A percentile compares a stretch with the other conserved stretches of the same genome.
phyloP scores from a whole-genome alignment of 1,140 invertebrate species.

The Lethrus apterus region DNA sequence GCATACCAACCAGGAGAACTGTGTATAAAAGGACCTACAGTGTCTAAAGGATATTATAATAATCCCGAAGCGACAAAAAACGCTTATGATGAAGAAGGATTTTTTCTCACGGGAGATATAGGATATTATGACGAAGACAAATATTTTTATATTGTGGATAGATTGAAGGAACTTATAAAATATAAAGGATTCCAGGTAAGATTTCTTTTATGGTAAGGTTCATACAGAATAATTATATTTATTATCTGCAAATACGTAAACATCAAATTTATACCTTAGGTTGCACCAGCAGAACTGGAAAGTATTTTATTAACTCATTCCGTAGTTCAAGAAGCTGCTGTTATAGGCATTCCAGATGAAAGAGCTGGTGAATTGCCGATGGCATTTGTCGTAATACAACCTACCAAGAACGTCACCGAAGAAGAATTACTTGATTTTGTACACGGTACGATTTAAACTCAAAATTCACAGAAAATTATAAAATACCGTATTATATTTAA shows the following conservation, averaged over 20 bases:
- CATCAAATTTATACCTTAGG: too few species aligned
- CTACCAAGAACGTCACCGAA: background rate
- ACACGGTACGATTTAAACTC: background rate
- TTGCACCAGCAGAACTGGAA: conserved; percentile 9
- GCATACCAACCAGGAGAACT: conserved; percentile 58
- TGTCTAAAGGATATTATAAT: conserved; percentile 57
- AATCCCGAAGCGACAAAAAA: conserved; percentile 53
- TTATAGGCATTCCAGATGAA: conserved; percentile 58
- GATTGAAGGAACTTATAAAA: conserved; percentile 75
- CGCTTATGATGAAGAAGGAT: conserved; percentile 59
- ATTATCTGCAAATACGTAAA: background rate
- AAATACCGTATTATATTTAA: too few species aligned
- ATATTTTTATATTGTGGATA: conserved; percentile 65
- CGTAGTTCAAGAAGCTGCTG: conserved; percentile 55
- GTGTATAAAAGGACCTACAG: conserved; percentile 53
- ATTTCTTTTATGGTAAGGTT: background rate
- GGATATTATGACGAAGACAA: conserved; percentile 62
- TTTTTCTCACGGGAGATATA: conserved; percentile 70
- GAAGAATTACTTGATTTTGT: background rate
- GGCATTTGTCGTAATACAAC: conserved; percentile 52
- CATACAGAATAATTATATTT: too few species aligned
- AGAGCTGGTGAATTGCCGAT: conserved; percentile 57
- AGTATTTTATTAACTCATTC: conserved; percentile 3
- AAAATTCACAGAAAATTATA: too few species aligned
- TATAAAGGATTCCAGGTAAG: conserved; percentile 69